Base-by-base conservation (phyloP, 1,140 invertebrate genomes). In the Aculops lycopersici region DNA sequence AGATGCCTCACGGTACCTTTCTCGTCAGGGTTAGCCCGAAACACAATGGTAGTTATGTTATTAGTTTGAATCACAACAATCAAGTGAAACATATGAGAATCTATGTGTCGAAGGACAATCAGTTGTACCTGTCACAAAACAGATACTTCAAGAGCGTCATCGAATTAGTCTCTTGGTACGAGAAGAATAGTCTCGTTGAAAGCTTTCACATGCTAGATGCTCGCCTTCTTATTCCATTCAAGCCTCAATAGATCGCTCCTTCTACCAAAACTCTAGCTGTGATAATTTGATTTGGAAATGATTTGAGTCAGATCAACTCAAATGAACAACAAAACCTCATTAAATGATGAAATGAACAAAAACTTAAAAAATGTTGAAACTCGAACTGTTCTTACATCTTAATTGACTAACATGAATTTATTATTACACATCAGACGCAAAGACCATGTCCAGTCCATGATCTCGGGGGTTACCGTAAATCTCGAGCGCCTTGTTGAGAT, bases 31-130 rank as follows among this genome's bases (percentile, higher is more conserved):
- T 80, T 42, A 67, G 78, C 40, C 72, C 74, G 3, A 52, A 52
- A 21, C 53, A 55, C 45, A 46, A 47, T 39, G 46, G 50, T 44
- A 38, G 46, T 52, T 81, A 74, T 54, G 81, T 79, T 37, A 66
- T 88, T 24, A 83, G 77, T 56, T 65, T 86, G 45, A 83, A 80
- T 15, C 48, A 50, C 42, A 46, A 73, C 48, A 68, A 70, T 52
- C 68, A 70, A 41, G 74, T 81, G 31, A 83, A 84, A 55, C 83
- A 90, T 56, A 90, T 92, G 67, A 71, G 77, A 56, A 71, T 90
- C 48, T 74, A 66, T 49, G 38, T 42, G 12, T 42, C 46, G 14
- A 43, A 47, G n/a, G 46, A 51, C 21, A 44, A 41, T n/a, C 67
- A 68, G 38, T 80, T 72, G 56, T 88, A 69, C 57, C 59, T 92